A percentile compares a stretch with the other conserved stretches of the same genome.
Conservation (phyloP, 2,113 vertebrate species). For the Dolichallabes microphthalmus region DNA sequence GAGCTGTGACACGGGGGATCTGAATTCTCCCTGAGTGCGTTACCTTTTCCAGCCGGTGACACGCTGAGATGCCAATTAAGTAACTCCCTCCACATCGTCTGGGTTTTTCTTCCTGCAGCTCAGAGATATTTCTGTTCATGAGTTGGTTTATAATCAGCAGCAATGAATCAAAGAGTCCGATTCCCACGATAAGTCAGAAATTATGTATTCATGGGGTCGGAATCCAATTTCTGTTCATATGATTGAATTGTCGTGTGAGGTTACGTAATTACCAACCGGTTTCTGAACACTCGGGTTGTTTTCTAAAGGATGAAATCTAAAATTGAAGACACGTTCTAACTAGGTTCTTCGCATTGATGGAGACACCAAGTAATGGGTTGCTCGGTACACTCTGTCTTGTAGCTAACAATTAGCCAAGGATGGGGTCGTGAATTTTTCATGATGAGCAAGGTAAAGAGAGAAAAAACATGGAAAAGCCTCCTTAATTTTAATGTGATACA, state of each 20-base stretch:
- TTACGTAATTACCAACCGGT: no score
- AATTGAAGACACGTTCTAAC: constrained; percentile 48
- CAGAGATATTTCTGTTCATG: constrained; percentile 31
- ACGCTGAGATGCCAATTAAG: constrained; percentile 28
- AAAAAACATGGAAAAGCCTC: constrained; percentile 44
- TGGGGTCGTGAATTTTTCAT: constrained; percentile 79
- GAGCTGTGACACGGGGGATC: constrained; percentile 43
- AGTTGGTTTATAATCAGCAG: constrained; percentile 37
- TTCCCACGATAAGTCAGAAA: constrained; percentile 3
- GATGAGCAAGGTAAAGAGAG: constrained; percentile 61
- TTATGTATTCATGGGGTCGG: constrained; percentile 14
- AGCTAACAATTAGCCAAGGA: constrained; percentile 75
- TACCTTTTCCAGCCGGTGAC: constrained; percentile 41
- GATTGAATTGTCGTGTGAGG: background rate
- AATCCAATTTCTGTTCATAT: constrained; percentile 28
- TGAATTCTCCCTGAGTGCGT: constrained; percentile 32
- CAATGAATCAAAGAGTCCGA: constrained; percentile 36
- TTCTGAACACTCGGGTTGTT: background rate
- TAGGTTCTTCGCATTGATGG: constrained; percentile 43
- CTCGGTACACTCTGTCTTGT: constrained; percentile 71
- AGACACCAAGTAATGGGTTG: constrained; percentile 71
- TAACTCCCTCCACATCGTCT: constrained; percentile 20
- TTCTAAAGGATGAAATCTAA: constrained; percentile 20
- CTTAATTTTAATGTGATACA: constrained; percentile 50
- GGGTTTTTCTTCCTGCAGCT: constrained; percentile 25